These are phyloP conservation scores for Camponotus floridanus DNA, from an alignment of 1,140 invertebrate genomes.

Conservation along the genomic window DNA sequence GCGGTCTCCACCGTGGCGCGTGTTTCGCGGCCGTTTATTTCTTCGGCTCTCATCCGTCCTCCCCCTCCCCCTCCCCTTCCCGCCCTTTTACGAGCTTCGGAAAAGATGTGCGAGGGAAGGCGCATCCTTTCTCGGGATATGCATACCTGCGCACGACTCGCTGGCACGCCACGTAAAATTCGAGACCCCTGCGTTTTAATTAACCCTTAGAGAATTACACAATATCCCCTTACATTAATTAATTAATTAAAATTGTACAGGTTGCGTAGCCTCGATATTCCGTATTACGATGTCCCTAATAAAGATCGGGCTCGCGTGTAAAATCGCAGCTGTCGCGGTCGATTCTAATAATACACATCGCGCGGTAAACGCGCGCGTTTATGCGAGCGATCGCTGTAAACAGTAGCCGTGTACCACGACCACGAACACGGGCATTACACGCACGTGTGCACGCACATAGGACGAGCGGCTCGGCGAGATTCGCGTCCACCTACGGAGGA, in stretches of 20 bases:
- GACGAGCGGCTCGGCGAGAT: slow-evolving; percentile 74
- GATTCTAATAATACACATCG: slow-evolving; percentile 31
- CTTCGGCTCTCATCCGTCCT: slow-evolving; percentile 4
- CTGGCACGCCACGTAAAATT: slow-evolving; percentile 3
- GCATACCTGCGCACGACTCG: slow-evolving; percentile 7
- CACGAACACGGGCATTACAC: slow-evolving; percentile 69
- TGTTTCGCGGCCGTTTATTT: slow-evolving; percentile 64
- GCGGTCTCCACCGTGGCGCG: slow-evolving; percentile 58
- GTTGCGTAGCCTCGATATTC: slow-evolving; percentile 4
- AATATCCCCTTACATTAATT: slow-evolving; percentile 20
- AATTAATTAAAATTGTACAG: slow-evolving; percentile 45
- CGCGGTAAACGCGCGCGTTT: not conserved
- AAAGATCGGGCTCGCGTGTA: slow-evolving; percentile 44
- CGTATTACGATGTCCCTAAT: slow-evolving; percentile 10
- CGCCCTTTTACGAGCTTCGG: not conserved
- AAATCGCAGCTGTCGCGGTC: not conserved
- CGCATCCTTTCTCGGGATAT: slow-evolving; percentile 6
- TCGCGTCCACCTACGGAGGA: slow-evolving; percentile 66
- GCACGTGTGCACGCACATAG: slow-evolving; percentile 31
- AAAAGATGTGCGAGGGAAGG: not conserved
- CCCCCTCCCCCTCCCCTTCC: not conserved
- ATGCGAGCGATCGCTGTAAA: slow-evolving; percentile 71
- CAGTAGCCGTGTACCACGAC: slow-evolving; percentile 77
- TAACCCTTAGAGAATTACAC: slow-evolving; percentile 47
- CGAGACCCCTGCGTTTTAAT: slow-evolving; percentile 52